Base-by-base conservation (phyloP, 1,140 invertebrate species). In the Meteorus sp. region DNA sequence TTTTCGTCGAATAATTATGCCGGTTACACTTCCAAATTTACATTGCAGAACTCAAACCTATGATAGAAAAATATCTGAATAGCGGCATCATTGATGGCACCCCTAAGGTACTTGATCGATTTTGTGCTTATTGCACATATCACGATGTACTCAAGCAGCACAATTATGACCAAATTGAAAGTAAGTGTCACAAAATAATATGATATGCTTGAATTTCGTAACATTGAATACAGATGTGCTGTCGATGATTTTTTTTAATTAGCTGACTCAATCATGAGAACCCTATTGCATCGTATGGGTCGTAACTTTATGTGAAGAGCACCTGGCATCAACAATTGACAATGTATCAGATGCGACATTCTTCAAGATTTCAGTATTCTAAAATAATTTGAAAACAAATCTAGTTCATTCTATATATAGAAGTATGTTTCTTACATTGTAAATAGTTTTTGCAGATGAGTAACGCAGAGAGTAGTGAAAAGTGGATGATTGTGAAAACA, bases 101-200 rank as follows among this genome's bases (percentile, higher is more conserved):
- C 43, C 59, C 61, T 1, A 65, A 69, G 2, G 63, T 70, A 2
- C 66, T 81, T 39, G 70, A 69, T 58, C 82, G 78, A 54, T 68
- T 89, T 19, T 79, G 81, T 4, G 74, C 82, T 9, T 87, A 84
- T 58, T 72, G 86, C 9, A 83, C 84, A 52, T 88, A 83, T 69
- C 83, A 86, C 59, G 83, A 86, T 68, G 71, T 88, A 50, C 81
- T 84, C 29, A 68, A 62, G 62, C 66, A 63, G 62, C 68, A 67
- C 64, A 61, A 65, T 23, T 67, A 72, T 55, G 31, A 61, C 8
- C 56, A 70, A 48, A 35, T 61, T 44, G 31, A 67, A 50, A 66
- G 74, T 76, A 56, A 73, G 74, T 71, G n/a, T n/a, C n/a, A n/a
- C n/a, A n/a, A n/a, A n/a, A n/a, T n/a, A n/a, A n/a, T n/a, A n/a